Conservation (phyloP, 1,140 invertebrate genomes). For the Stegodyphus mimosarum region DNA sequence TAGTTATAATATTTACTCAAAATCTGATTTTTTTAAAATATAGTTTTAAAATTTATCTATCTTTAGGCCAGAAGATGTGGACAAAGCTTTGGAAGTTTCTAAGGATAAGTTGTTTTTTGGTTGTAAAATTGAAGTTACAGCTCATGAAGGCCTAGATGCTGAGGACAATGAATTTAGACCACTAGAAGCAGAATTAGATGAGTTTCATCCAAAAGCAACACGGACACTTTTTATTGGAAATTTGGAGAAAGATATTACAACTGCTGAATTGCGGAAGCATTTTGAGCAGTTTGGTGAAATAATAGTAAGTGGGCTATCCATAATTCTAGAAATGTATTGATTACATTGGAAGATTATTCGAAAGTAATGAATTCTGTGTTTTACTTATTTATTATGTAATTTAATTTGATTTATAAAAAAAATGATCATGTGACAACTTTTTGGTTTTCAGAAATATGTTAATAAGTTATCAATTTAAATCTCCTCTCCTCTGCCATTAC, state of each 20-base stretch:
- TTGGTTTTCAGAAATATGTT: too few relatives aligned
- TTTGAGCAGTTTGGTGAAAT: slow-evolving; percentile 96
- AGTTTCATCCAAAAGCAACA: slow-evolving; percentile 94
- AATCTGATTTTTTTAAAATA: background rate
- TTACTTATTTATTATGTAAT: too few relatives aligned
- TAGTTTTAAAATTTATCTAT: slow-evolving; percentile 37
- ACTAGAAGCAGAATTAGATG: slow-evolving; percentile 94
- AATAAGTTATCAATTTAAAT: too few relatives aligned
- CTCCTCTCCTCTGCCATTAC: too few relatives aligned
- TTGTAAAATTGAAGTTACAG: slow-evolving; percentile 90
- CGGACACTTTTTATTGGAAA: slow-evolving; percentile 89
- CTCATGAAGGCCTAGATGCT: slow-evolving; percentile 87
- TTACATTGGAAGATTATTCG: too few relatives aligned
- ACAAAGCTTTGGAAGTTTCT: slow-evolving; percentile 93
- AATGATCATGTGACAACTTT: too few relatives aligned
- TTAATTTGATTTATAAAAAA: too few relatives aligned
- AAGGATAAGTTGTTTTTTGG: slow-evolving; percentile 97
- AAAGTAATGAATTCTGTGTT: too few relatives aligned
- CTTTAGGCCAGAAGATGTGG: slow-evolving; percentile 85
- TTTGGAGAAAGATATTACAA: slow-evolving; percentile 92
- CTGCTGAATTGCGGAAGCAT: slow-evolving; percentile 86
- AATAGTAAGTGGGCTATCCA: slow-evolving; percentile 76
- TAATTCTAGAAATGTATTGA: background rate
- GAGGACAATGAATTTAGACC: slow-evolving; percentile 89
- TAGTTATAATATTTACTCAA: background rate